A percentile compares a stretch with the other conserved stretches of the same genome.
Evolutionary conservation across 2,113 vertebrate species (phyloP).

Genomic region (Seriola dumerili): DNA sequence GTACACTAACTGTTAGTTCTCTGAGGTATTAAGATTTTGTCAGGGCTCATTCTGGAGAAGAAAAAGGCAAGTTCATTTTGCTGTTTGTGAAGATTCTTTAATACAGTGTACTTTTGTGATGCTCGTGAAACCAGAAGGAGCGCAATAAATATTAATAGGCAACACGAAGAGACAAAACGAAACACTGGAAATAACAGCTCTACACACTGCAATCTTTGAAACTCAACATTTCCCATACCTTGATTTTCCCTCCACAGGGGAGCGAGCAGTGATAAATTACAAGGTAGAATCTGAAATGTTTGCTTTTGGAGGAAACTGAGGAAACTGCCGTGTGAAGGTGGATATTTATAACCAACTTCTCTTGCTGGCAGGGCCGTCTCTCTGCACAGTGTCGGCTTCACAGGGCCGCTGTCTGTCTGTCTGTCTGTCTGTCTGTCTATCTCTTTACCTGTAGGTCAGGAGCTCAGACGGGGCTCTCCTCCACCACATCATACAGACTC

Average conservation of each 20-base stretch:
- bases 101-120: conserved; percentile 7
- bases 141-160: conserved; percentile 21
- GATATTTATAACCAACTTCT: conserved; percentile 69
- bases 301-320: conserved; percentile 73
- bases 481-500: conserved; percentile 66
- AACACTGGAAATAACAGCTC: conserved; percentile 42
- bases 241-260: conserved; percentile 44
- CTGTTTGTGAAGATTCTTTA: background rate
- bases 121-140: conserved; percentile 24
- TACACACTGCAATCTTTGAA: conserved; percentile 54
- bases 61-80: conserved; percentile 7
- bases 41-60: background rate
- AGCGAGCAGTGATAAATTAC: conserved; percentile 76
- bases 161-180: conserved; percentile 31
- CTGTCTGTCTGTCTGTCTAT: conserved; percentile 60
- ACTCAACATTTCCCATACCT: conserved; percentile 32
- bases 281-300: conserved; percentile 76
- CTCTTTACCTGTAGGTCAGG: conserved; percentile 68
- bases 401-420: conserved; percentile 57
- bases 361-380: conserved; percentile 27
- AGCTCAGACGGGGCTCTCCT: conserved; percentile 26
- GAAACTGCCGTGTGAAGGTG: conserved; percentile 67
- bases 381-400: conserved; percentile 44
- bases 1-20: conserved; percentile 10
- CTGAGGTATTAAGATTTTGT: conserved; percentile 13